Evolutionary conservation across 2,888 invertebrate species (phyloP), one percentile per base, ranked within the genome.

Genomic region (Cabera pusaria): DNA sequence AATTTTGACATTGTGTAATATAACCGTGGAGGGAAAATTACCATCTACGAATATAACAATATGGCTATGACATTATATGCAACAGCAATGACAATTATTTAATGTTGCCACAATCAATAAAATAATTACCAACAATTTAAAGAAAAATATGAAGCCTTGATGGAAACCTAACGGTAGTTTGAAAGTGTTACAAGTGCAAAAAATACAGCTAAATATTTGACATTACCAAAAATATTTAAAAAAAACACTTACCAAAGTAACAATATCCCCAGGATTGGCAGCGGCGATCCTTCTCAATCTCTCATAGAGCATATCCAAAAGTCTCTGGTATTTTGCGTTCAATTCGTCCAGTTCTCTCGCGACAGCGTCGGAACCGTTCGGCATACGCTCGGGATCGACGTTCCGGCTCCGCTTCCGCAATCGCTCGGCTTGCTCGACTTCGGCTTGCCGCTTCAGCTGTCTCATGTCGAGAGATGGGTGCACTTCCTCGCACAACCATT

Each of bases 401-500:
- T 41, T 52, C 26, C 70, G 59, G 35, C 73, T 74, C 21, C 75
- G 59, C 59, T 63, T 78, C 58, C 74, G 79, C 59, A 63, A 78
- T 1, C 75, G 61, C 20, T 87, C 86, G 3, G 82, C 78, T 28
- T 75, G 61, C 11, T 85, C 83, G 18, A 80, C 57, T 12, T 86
- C 86, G 0, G 84, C 84, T 43, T 85, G 85, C 0, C 87, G 69
- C 36, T 69, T 72, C n/a, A 87, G 56, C 27, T 85, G 86, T 7
- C 78, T 72, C 64, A 75, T 75, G 84, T 96, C 96, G 71, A 95
- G 76, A 39, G 95, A 95, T 1, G 96, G 96, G 66, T 95, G 96
- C 31, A 94, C 91, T 64, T 96, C 95, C 66, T 93, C 94, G 76
- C 97, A 92, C 52, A 97, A 91, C 84, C 92, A 92, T 65, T 96